These are phyloP conservation scores for Drosophila emarginata DNA, from an alignment of 2,888 invertebrate species.

Conservation along the genomic window DNA sequence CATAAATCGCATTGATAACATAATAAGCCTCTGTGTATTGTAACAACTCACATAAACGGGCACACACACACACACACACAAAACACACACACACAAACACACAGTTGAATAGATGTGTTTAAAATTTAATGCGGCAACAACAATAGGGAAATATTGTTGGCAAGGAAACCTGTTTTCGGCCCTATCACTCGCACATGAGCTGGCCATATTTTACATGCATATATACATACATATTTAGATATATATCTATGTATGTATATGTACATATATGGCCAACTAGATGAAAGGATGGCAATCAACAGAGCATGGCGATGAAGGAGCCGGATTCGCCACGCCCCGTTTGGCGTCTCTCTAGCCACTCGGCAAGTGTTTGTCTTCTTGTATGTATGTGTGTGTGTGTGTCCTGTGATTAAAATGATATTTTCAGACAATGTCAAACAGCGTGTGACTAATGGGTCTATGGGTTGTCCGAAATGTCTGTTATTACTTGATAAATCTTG, in stretches of 20 bases:
- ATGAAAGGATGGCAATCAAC: slow-evolving; percentile 5
- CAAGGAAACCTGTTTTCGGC: slow-evolving; percentile 4
- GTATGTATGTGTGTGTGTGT: slow-evolving; percentile 16
- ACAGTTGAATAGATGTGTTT: slow-evolving; percentile 13
- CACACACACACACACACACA: not conserved
- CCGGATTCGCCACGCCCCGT: slow-evolving; percentile 5
- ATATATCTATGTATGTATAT: slow-evolving; percentile 8
- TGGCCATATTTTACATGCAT: slow-evolving; percentile 24
- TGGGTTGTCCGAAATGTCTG: slow-evolving; percentile 78
- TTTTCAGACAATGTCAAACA: slow-evolving; percentile 78
- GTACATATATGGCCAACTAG: not conserved
- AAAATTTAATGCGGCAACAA: slow-evolving; percentile 21
- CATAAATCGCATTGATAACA: slow-evolving; percentile 24
- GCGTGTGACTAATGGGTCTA: slow-evolving; percentile 77
- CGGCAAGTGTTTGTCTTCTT: slow-evolving; percentile 16
- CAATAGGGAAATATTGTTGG: slow-evolving; percentile 6
- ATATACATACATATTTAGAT: not conserved
- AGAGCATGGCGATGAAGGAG: slow-evolving; percentile 23
- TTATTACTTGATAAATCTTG: slow-evolving; percentile 78
- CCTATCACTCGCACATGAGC: slow-evolving; percentile 19
- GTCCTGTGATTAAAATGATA: slow-evolving; percentile 74
- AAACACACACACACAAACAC: not conserved
- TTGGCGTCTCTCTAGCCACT: not conserved
- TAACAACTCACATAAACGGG: not conserved
- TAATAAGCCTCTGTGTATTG: slow-evolving; percentile 15